A percentile compares a stretch with the other conserved stretches of the same genome.
Evolutionary conservation across 2,888 invertebrate genomes (phyloP).

Genomic region (Apoda limacodes): DNA sequence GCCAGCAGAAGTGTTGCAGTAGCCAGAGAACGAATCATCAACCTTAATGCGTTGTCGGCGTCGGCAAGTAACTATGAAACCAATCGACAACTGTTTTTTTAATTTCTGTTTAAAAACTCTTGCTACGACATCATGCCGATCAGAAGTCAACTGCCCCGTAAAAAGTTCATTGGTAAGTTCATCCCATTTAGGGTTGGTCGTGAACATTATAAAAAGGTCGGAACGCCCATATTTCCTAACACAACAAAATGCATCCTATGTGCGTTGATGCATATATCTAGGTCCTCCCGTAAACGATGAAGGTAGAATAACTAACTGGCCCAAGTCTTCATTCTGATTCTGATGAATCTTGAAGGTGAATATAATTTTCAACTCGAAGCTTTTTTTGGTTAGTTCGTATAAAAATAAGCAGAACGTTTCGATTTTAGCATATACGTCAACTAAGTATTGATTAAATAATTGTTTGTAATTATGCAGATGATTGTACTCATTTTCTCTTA

Average conservation of each 20-base stretch:
- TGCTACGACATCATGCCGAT: conserved; percentile 9
- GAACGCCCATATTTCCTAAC: conserved; percentile 6
- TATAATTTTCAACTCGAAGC: too few species aligned
- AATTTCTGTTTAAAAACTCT: too few species aligned
- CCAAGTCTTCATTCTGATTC: too few species aligned
- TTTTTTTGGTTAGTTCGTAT: too few species aligned
- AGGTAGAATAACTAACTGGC: conserved; percentile 4
- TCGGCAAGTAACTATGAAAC: too few species aligned
- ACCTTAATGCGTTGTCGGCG: too few species aligned
- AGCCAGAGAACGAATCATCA: too few species aligned
- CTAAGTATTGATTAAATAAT: conserved; percentile 7
- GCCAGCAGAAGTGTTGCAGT: too few species aligned
- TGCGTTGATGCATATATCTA: conserved; percentile 6
- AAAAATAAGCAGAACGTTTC: too few species aligned
- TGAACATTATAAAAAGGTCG: conserved; percentile 9
- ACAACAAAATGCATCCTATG: conserved; percentile 10
- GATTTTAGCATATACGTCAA: conserved; percentile 1
- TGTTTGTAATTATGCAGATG: conserved; percentile 5
- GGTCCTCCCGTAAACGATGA: conserved; percentile 9
- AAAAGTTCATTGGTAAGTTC: too few species aligned
- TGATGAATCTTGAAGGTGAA: too few species aligned
- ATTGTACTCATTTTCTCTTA: conserved; percentile 5
- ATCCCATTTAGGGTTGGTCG: conserved; percentile 7
- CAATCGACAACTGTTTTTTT: too few species aligned
- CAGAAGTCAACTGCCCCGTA: conserved; percentile 3